phyloP scores from a whole-genome alignment of 2,888 invertebrate genomes.

The Liodrosophila aerea region DNA sequence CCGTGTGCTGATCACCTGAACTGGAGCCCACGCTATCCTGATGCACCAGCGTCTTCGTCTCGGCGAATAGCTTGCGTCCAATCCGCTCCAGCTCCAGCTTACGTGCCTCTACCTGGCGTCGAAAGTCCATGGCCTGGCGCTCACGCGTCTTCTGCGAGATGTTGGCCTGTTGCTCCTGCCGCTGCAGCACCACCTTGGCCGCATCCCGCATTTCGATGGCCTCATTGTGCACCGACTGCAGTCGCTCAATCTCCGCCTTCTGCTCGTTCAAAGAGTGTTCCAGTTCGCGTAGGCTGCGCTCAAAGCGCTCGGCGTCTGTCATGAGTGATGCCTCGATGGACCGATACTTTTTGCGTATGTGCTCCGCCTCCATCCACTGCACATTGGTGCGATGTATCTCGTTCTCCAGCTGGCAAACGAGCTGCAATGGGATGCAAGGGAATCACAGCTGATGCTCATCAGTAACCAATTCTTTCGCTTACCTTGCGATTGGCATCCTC shows the following conservation, averaged over 20 bases:
- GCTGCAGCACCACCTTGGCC: slow-evolving; percentile 87
- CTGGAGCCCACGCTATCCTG: slow-evolving; percentile 85
- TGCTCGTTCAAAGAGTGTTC: slow-evolving; percentile 88
- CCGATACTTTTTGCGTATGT: slow-evolving; percentile 89
- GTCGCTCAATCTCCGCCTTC: slow-evolving; percentile 88
- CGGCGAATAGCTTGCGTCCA: slow-evolving; percentile 89
- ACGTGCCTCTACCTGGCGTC: slow-evolving; percentile 88
- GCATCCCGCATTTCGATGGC: slow-evolving; percentile 88
- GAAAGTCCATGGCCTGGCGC: slow-evolving; percentile 85
- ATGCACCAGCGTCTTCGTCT: slow-evolving; percentile 84
- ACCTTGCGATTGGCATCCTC: slow-evolving; percentile 88
- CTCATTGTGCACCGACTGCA: slow-evolving; percentile 89
- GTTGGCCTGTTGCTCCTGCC: slow-evolving; percentile 88
- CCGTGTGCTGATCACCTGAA: slow-evolving; percentile 81
- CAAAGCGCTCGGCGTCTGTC: slow-evolving; percentile 89
- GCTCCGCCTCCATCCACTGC: slow-evolving; percentile 91
- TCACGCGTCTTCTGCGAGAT: slow-evolving; percentile 87
- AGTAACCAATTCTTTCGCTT: slow-evolving; percentile 23
- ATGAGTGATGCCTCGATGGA: slow-evolving; percentile 87
- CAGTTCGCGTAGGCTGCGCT: slow-evolving; percentile 87
- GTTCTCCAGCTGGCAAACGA: slow-evolving; percentile 89
- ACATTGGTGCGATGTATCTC: slow-evolving; percentile 91
- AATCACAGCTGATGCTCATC: neutral
- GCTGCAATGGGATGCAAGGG: slow-evolving; percentile 79
- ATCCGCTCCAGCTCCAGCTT: slow-evolving; percentile 89